These are phyloP conservation scores for Thymelicus sylvestris DNA, from an alignment of 2,888 invertebrate genomes.

Conservation along the genomic window DNA sequence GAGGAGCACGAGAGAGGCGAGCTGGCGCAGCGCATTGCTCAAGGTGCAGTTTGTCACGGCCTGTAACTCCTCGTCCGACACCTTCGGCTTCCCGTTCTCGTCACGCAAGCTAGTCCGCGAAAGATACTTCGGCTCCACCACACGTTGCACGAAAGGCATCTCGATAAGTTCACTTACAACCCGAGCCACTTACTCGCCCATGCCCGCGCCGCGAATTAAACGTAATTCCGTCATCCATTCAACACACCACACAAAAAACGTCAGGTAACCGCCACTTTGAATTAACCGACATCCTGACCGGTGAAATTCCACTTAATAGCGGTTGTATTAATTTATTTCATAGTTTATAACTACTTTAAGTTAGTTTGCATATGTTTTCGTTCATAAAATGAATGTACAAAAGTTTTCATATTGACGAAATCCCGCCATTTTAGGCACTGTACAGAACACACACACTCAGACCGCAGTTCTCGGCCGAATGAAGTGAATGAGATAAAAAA, in stretches of 20 bases:
- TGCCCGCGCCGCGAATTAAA: constrained; percentile 75
- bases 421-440: constrained; percentile 70
- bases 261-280: constrained; percentile 85
- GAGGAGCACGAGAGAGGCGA: constrained; percentile 92
- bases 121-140: constrained; percentile 92
- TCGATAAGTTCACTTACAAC: constrained; percentile 67
- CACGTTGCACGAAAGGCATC: constrained; percentile 95
- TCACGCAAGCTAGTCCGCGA: constrained; percentile 88
- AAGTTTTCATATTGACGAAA: constrained; percentile 75
- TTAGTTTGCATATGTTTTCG: constrained; percentile 52
- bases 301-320: constrained; percentile 70
- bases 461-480: constrained; percentile 69
- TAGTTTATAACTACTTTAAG: constrained; percentile 53
- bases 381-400: constrained; percentile 57
- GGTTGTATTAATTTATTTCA: constrained; percentile 49
- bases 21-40: constrained; percentile 92
- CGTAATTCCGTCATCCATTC: constrained; percentile 79
- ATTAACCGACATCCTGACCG: constrained; percentile 83
- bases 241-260: constrained; percentile 83
- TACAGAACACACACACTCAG: constrained; percentile 46
- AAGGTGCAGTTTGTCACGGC: constrained; percentile 94
- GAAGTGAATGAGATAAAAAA: constrained; percentile 55
- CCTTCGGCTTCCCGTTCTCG: constrained; percentile 83
- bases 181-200: constrained; percentile 76
- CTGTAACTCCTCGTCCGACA: constrained; percentile 91